Base-by-base conservation (phyloP, 2,113 vertebrate genomes). In the Hydropotes inermis region DNA sequence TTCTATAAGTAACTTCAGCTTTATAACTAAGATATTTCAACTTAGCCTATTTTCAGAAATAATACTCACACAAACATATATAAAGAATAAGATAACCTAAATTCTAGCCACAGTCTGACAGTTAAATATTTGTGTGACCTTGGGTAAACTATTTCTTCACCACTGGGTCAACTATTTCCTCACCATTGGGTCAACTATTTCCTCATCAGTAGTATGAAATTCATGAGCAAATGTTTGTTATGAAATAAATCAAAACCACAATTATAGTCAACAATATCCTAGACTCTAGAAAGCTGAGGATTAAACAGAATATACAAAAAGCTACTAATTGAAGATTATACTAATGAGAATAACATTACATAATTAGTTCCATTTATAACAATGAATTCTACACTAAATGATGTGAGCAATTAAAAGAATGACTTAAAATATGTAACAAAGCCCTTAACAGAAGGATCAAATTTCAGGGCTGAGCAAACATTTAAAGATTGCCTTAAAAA, bases 221-320 rank as follows among this genome's bases (percentile, higher is more conserved):
- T 8, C 45, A 6, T 85, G 76, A 93, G 21, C 16, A 86, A 82
- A 6, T 89, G 33, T 43, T 81, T 89, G 36, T 43, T 81, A 92
- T 61, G 23, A 92, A 94, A 96, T 87, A 87, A 86, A 58, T 50
- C 9, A 87, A 91, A 88, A 94, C 14, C 17, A 36, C 16, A 96
- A 97, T 86, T 85, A 93, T 30, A 91, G 43, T 85, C 30, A 89
- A 79, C 74, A 70, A 7, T 92, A 81, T 30, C 55, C 94, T 67
- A 61, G 28, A 86, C 47, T 95, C 36, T 74, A 57, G 33, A 96
- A 92, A 92, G 12, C 7, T 33, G 45, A 70, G 60, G 8, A 92
- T 89, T 92, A 89, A 94, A 86, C 5, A 95, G 43, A 94, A 86
- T 61, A 95, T 4, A 85, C 21, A 95, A 85, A 95, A 11, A 95